A percentile compares a stretch with the other conserved stretches of the same genome.
phyloP scores from a whole-genome alignment of 1,140 invertebrate species.

The Paramacrobiotus metropolitanus region DNA sequence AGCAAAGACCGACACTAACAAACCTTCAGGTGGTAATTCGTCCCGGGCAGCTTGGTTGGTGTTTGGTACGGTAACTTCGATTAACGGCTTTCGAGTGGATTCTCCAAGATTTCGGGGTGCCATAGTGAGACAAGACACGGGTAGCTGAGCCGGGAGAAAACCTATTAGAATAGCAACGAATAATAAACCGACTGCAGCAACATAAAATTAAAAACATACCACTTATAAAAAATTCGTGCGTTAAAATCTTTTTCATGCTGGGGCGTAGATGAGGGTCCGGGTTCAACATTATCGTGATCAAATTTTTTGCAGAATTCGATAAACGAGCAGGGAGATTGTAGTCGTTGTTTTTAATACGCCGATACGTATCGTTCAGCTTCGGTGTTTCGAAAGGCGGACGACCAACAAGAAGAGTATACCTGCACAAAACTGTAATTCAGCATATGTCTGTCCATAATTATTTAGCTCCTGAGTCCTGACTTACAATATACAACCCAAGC shows the following conservation, averaged over 20 bases:
- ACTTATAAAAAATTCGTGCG: conserved; percentile 41
- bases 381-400: conserved; percentile 87
- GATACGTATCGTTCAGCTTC: conserved; percentile 60
- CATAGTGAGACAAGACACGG: conserved; percentile 67
- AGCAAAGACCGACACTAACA: no score
- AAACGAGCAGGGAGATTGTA: conserved; percentile 55
- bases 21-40: background rate
- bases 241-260: conserved; percentile 43
- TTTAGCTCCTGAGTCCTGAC: no score
- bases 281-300: conserved; percentile 63
- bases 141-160: conserved; percentile 53
- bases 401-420: conserved; percentile 70
- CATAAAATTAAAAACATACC: conserved; percentile 21
- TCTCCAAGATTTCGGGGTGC: conserved; percentile 36
- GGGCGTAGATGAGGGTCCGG: conserved; percentile 55
- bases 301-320: conserved; percentile 37
- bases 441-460: no score
- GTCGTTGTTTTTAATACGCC: conserved; percentile 68
- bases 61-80: background rate
- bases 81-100: background rate
- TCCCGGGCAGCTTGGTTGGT: no score
- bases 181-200: no score
- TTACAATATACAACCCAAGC: conserved; percentile 72
- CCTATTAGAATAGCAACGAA: conserved; percentile 32
- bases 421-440: no score